A percentile compares a stretch with the other conserved stretches of the same genome.
Evolutionary conservation across 2,888 invertebrate species (phyloP).

Genomic region (Ceraclea dissimilis): DNA sequence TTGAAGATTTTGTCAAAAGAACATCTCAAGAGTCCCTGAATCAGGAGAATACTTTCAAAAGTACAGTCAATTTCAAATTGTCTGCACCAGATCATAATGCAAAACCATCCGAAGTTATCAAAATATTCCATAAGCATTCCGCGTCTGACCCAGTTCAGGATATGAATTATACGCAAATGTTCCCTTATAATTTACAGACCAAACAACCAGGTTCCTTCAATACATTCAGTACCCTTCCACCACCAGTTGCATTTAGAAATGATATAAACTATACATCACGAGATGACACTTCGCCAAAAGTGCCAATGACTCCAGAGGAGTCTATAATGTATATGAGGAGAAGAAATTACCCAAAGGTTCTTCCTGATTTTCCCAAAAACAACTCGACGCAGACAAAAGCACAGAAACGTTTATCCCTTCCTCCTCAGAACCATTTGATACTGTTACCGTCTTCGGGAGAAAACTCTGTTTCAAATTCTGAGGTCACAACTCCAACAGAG

Average conservation of each 20-base stretch:
- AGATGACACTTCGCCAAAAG: constrained; percentile 43
- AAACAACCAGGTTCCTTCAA: constrained; percentile 25
- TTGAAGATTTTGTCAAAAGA: constrained; percentile 34
- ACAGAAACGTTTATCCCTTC: constrained; percentile 58
- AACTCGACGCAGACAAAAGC: constrained; percentile 28
- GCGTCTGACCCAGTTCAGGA: constrained; percentile 62
- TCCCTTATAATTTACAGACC: constrained; percentile 21
- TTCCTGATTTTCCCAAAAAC: constrained; percentile 62
- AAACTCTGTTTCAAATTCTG: constrained; percentile 30
- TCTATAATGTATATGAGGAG: constrained; percentile 65
- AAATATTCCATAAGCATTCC: constrained; percentile 58
- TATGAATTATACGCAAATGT: constrained; percentile 41
- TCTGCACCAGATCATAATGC: constrained; percentile 29
- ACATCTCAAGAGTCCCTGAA: constrained; percentile 15
- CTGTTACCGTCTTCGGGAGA: constrained; percentile 31
- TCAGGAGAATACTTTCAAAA: constrained; percentile 33
- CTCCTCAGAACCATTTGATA: constrained; percentile 40
- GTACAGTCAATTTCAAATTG: constrained; percentile 35
- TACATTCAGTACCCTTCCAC: constrained; percentile 32
- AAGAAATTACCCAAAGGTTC: constrained; percentile 76
- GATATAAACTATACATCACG: constrained; percentile 72
- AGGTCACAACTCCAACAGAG: constrained; percentile 26
- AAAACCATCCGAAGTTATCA: constrained; percentile 32
- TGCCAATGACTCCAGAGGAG: constrained; percentile 57
- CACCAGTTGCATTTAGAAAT: constrained; percentile 43